Percentiles rank a stretch among this genome's conserved stretches.
phyloP scores from a whole-genome alignment of 2,797 vertebrate species.

The Centropyge bicolor region DNA sequence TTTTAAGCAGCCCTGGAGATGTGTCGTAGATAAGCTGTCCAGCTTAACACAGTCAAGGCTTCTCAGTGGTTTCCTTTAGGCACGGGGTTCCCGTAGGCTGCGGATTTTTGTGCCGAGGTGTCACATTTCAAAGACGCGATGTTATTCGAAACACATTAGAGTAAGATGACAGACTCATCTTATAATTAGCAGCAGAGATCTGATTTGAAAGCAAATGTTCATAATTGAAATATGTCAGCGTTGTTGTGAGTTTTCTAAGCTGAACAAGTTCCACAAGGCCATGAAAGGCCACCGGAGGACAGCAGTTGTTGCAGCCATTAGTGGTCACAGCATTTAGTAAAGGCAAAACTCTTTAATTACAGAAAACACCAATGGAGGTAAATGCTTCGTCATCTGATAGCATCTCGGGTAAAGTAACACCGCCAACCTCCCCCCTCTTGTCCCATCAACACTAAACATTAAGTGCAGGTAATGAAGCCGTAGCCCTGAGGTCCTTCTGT shows the following conservation, averaged over 20 bases:
- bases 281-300: conserved; percentile 59
- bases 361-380: conserved; percentile 77
- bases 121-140: conserved; percentile 77
- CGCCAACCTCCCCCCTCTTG: conserved; percentile 4
- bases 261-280: conserved; percentile 32
- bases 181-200: conserved; percentile 47
- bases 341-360: conserved; percentile 81
- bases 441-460: conserved; percentile 61
- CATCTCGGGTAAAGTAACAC: conserved; percentile 70
- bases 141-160: conserved; percentile 57
- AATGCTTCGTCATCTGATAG: conserved; percentile 82
- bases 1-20: conserved; percentile 80
- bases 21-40: conserved; percentile 74
- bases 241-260: conserved; percentile 23
- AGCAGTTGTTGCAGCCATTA: conserved; percentile 69
- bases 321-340: conserved; percentile 70
- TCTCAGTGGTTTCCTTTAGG: conserved; percentile 60
- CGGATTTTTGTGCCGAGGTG: conserved; percentile 44
- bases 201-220: conserved; percentile 29
- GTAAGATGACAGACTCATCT: conserved; percentile 46
- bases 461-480: conserved; percentile 61
- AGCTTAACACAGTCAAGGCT: conserved; percentile 64
- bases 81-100: conserved; percentile 47
- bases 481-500: conserved; percentile 62
- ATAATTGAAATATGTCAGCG: conserved; percentile 22